Conservation (phyloP, 53 echinoderm and acorn worm genomes). For the Hippasteria phrygiana region DNA sequence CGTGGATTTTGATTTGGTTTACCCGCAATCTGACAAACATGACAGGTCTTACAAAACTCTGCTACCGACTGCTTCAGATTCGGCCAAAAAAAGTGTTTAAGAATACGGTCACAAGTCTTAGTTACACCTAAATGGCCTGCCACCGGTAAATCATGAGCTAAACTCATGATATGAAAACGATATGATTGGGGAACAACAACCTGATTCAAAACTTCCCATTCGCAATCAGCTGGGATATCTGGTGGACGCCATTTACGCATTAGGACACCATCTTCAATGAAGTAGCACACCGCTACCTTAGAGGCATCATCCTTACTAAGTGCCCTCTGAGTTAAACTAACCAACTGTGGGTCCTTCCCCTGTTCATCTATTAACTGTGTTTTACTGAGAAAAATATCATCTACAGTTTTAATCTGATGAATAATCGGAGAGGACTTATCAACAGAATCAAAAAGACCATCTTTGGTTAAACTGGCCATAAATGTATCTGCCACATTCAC, state of each 20-base stretch:
- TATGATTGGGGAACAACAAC: slow-evolving; percentile 70
- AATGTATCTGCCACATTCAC: slow-evolving; percentile 19
- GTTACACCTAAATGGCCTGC: slow-evolving; percentile 72
- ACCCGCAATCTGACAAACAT: slow-evolving; percentile 72
- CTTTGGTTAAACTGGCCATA: neutral
- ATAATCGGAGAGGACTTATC: neutral
- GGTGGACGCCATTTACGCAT: slow-evolving; percentile 85
- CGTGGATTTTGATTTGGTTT: slow-evolving; percentile 71
- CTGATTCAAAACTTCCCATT: slow-evolving; percentile 72
- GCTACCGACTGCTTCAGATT: slow-evolving; percentile 58
- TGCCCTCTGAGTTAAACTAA: neutral
- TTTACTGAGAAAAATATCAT: slow-evolving; percentile 31
- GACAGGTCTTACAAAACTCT: slow-evolving; percentile 72
- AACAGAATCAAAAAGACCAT: neutral
- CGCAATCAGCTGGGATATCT: slow-evolving; percentile 71
- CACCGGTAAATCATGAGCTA: slow-evolving; percentile 76
- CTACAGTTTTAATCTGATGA: neutral
- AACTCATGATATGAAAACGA: slow-evolving; percentile 50
- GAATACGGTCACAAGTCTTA: slow-evolving; percentile 67
- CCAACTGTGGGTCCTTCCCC: slow-evolving; percentile 29
- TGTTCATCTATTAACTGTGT: slow-evolving; percentile 51
- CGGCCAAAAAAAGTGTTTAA: slow-evolving; percentile 76
- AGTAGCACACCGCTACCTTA: slow-evolving; percentile 21
- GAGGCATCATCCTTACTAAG: neutral
- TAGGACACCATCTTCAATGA: slow-evolving; percentile 61